These are phyloP conservation scores for Perdita meconis DNA, from an alignment of 2,888 invertebrate species.

Conservation along the genomic window DNA sequence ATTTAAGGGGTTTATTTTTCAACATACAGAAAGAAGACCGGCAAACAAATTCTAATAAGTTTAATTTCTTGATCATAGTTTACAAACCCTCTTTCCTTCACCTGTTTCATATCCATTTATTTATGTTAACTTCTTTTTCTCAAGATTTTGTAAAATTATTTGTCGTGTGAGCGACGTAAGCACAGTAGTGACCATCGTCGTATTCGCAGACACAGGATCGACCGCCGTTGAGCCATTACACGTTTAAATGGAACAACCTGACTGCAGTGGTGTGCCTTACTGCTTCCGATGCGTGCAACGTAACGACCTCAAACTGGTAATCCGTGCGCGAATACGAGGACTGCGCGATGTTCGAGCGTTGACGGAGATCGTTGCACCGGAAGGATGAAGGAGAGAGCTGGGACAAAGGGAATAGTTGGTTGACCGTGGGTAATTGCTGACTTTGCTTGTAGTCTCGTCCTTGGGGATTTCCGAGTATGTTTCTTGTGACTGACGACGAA, in stretches of 20 bases:
- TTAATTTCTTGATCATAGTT: too few species aligned
- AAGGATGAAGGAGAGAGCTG: conserved; percentile 15
- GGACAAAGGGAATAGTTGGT: conserved; percentile 54
- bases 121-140: conserved; percentile 17
- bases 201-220: conserved; percentile 68
- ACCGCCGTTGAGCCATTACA: conserved; percentile 82
- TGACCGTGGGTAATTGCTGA: conserved; percentile 57
- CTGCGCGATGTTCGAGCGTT: conserved; percentile 26
- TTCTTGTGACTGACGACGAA: conserved; percentile 4
- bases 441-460: conserved; percentile 2
- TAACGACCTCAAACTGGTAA: conserved; percentile 71
- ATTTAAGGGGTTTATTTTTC: too few species aligned
- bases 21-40: too few species aligned
- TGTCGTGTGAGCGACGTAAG: conserved; percentile 56
- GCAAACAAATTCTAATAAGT: too few species aligned
- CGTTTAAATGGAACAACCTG: conserved; percentile 79
- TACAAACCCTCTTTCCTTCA: too few species aligned
- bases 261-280: conserved; percentile 75
- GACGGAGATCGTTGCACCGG: conserved; percentile 20
- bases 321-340: conserved; percentile 65
- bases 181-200: conserved; percentile 56
- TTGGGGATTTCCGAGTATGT: conserved; percentile 1
- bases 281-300: conserved; percentile 63
- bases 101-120: too few species aligned
- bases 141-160: conserved; percentile 53